phyloP scores from a whole-genome alignment of 2,888 invertebrate genomes.

The Sinohyriopsis cumingii region DNA sequence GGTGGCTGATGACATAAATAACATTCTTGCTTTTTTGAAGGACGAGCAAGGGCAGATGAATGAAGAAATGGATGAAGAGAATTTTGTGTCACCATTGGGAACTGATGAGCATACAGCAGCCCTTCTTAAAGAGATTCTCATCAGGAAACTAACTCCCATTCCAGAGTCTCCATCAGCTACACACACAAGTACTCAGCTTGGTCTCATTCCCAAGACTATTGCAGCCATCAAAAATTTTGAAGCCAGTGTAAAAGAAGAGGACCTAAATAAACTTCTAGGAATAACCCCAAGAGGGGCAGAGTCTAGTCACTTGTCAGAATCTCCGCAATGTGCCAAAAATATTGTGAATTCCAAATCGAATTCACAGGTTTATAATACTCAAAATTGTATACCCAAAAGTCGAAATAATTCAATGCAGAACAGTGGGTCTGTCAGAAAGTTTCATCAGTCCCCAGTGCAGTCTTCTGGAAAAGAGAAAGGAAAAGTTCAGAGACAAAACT shows the following conservation, averaged over 20 bases:
- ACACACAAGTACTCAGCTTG: conserved; percentile 24
- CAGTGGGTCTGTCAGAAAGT: no score
- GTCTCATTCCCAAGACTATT: conserved; percentile 40
- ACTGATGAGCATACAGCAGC: conserved; percentile 22
- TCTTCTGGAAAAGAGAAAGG: no score
- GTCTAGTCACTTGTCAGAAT: not conserved
- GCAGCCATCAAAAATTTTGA: conserved; percentile 59
- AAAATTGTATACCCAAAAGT: no score
- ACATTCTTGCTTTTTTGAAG: not conserved
- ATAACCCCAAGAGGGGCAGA: conserved; percentile 31
- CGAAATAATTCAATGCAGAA: no score
- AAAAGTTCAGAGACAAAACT: no score
- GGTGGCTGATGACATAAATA: conserved; percentile 14
- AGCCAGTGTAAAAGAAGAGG: conserved; percentile 45
- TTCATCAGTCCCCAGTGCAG: no score
- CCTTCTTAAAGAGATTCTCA: conserved; percentile 42
- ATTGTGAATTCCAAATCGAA: not conserved
- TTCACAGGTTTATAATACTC: no score
- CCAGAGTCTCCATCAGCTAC: conserved; percentile 54
- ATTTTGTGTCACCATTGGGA: conserved; percentile 19
- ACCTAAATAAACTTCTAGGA: conserved; percentile 45
- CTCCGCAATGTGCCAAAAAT: conserved; percentile 2
- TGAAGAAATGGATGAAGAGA: conserved; percentile 25
- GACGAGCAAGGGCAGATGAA: conserved; percentile 21
- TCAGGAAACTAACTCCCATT: conserved; percentile 55